Base-by-base conservation (phyloP, 2,797 vertebrate genomes). In the Clarias fuscus region DNA sequence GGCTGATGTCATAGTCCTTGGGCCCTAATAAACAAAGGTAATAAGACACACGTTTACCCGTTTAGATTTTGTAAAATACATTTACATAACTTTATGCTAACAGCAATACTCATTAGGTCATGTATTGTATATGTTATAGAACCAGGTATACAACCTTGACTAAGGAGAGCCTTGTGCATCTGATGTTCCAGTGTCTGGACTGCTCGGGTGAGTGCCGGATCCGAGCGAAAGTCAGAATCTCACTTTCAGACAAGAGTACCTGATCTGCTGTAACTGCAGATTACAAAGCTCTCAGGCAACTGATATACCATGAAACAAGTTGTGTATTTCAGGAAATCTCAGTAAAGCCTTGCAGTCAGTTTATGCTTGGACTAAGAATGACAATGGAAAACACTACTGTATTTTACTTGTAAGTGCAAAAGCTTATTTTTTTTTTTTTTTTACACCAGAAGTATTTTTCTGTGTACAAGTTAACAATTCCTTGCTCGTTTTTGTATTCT, bases 121-220 rank as follows among this genome's bases (percentile, higher is more conserved):
- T 37, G 5, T 58, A 6, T 56, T 71, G 1, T 56, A 22, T 20
- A 30, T 30, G 14, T 53, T 85, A 14, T 53, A 82, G 85, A 24
- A 75, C 43, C 79, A 86, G 79, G 17, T 86, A 67, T 76, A 48
- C 58, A 30, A 53, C 18, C 14, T 53, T 86, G 27, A 82, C n/a
- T 17, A 86, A 86, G 14, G 70, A 86, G 68, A 20, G 64, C 10
- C 14, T 86, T 48, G n/a, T 82, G 70, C 5, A 18, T 53, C 43
- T 82, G 85, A 82, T 86, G 85, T 86, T 62, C 71, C 71, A 71
- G 30, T 86, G 85, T 43, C 48, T 86, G 79, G 85, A 86, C 43
- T 86, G 85, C 43, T 86, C 85, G 43, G 43, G 43, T 7, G 79
- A 86, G 40, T 86, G 85, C 27, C 59, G 59, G 3, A 80, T 82